A percentile compares a stretch with the other conserved stretches of the same genome.
These are phyloP conservation scores for Euglossa dilemma DNA, from an alignment of 1,140 invertebrate species.

Conservation along the genomic window DNA sequence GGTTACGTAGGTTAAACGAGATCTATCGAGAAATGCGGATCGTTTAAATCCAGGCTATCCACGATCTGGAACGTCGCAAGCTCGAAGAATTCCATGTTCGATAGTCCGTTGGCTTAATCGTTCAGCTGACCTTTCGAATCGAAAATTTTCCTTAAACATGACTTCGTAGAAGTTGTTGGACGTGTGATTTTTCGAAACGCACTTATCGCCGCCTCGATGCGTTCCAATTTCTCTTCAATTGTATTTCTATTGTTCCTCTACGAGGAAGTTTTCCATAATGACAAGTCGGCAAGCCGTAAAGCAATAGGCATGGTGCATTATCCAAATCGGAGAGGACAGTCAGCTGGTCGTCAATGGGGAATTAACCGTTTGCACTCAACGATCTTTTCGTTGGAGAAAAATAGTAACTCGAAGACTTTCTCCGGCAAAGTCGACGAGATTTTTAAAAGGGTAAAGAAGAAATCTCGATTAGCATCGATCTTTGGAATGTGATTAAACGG, in stretches of 20 bases:
- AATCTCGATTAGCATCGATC: too few species aligned
- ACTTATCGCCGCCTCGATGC: conserved; percentile 19
- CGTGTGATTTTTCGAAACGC: conserved; percentile 19
- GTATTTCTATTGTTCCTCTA: conserved; percentile 47
- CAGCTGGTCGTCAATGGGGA: not conserved
- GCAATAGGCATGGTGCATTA: conserved; percentile 25
- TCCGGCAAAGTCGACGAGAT: too few species aligned
- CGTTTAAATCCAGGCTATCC: not conserved
- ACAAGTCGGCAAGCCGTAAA: conserved; percentile 53
- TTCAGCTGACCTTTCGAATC: not conserved
- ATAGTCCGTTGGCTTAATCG: too few species aligned
- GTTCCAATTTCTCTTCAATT: conserved; percentile 44
- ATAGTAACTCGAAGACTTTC: too few species aligned
- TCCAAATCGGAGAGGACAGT: conserved; percentile 47
- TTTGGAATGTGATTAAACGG: too few species aligned
- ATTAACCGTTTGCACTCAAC: too few species aligned
- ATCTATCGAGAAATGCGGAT: not conserved
- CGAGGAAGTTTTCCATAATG: conserved; percentile 63
- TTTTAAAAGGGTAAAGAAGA: too few species aligned
- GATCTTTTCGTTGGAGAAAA: too few species aligned
- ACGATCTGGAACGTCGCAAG: not conserved
- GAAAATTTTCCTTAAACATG: not conserved
- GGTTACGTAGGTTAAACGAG: not conserved
- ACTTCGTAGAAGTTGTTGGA: not conserved
- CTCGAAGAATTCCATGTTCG: not conserved